These are phyloP conservation scores for Clunio marinus DNA, from an alignment of 2,888 invertebrate genomes.

Conservation along the genomic window DNA sequence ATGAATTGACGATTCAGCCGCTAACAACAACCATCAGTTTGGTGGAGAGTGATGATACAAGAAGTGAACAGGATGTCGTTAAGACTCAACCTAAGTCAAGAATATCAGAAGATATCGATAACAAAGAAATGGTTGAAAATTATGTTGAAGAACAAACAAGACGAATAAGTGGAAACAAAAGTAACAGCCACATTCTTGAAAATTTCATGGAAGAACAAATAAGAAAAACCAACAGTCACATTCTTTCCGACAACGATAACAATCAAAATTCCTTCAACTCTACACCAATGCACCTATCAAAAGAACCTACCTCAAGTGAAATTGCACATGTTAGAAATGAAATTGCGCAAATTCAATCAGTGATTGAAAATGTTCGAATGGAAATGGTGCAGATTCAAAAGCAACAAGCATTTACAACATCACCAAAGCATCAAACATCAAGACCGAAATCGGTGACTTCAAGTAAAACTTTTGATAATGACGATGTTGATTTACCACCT, in stretches of 20 bases:
- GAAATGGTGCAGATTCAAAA: conserved; percentile 35
- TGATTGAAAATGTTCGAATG: conserved; percentile 3
- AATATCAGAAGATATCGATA: conserved; percentile 11
- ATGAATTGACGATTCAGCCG: conserved; percentile 33
- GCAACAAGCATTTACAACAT: background rate
- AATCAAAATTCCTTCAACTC: conserved; percentile 5
- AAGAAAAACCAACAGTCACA: conserved; percentile 36
- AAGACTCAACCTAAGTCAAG: conserved; percentile 14
- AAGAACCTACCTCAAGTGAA: conserved; percentile 8
- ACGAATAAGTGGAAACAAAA: no score
- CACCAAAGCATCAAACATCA: background rate
- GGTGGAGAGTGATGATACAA: conserved; percentile 31
- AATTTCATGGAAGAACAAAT: conserved; percentile 32
- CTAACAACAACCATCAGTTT: conserved; percentile 24
- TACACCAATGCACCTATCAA: conserved; percentile 12
- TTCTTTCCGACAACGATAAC: conserved; percentile 26
- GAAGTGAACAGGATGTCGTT: conserved; percentile 3
- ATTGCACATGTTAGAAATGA: conserved; percentile 28
- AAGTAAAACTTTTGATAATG: conserved; percentile 30
- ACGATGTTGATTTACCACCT: background rate
- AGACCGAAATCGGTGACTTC: conserved; percentile 24
- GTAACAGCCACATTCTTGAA: conserved; percentile 37
- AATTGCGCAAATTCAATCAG: conserved; percentile 32
- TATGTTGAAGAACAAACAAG: conserved; percentile 33
- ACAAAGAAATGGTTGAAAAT: conserved; percentile 20